A percentile compares a stretch with the other conserved stretches of the same genome.
Conservation (phyloP, 2,888 invertebrate species). For the Corythucha ciliata region DNA sequence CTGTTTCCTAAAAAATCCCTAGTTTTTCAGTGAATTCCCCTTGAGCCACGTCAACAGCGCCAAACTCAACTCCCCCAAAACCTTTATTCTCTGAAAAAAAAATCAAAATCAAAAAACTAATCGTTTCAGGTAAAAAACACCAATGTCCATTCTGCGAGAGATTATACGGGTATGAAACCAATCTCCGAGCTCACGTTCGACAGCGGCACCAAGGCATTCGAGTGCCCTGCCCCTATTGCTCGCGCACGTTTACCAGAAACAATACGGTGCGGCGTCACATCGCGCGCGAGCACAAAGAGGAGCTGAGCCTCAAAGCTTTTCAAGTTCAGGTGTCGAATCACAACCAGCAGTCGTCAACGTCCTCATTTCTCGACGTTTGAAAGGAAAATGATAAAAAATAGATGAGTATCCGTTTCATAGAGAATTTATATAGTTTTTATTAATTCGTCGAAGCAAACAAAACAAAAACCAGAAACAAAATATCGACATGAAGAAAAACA, state of each 20-base stretch:
- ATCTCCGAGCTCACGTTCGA: slow-evolving; percentile 79
- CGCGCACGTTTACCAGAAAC: slow-evolving; percentile 83
- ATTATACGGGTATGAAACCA: slow-evolving; percentile 86
- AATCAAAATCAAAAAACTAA: not conserved
- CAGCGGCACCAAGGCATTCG: slow-evolving; percentile 87
- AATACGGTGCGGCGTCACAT: slow-evolving; percentile 86
- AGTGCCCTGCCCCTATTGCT: slow-evolving; percentile 83
- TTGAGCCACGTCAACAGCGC: not conserved
- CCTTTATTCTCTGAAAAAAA: too few species aligned
- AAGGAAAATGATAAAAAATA: too few species aligned
- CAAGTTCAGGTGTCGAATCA: slow-evolving; percentile 51
- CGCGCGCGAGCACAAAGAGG: slow-evolving; percentile 78
- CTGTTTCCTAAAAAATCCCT: not conserved
- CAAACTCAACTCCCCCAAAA: too few species aligned
- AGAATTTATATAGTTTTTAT: too few species aligned
- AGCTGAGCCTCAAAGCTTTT: slow-evolving; percentile 56
- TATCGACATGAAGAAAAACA: too few species aligned
- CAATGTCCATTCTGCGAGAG: slow-evolving; percentile 89
- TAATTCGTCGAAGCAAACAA: too few species aligned
- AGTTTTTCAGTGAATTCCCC: slow-evolving; percentile 4
- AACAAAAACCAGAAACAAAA: too few species aligned
- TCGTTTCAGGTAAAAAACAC: slow-evolving; percentile 68
- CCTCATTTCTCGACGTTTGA: slow-evolving; percentile 19
- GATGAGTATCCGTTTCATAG: too few species aligned
- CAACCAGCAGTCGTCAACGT: slow-evolving; percentile 48